phyloP scores from a whole-genome alignment of 2,113 vertebrate species.

The Crotophaga sulcirostris region DNA sequence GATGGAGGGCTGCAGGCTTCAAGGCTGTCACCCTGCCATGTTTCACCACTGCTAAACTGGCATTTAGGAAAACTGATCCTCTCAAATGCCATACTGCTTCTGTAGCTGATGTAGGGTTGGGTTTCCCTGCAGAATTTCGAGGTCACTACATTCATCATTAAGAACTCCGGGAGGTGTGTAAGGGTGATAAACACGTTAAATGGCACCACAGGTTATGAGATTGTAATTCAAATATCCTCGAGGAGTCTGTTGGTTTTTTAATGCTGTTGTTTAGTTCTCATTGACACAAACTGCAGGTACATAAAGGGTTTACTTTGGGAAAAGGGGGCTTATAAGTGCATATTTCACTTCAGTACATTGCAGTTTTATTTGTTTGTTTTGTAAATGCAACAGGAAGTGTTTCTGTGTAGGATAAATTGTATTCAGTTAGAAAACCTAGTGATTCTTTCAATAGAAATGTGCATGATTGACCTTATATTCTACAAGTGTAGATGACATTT shows the following conservation, averaged over 20 bases:
- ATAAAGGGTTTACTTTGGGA: background rate
- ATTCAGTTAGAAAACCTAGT: background rate
- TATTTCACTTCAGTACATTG: background rate
- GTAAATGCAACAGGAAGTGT: background rate
- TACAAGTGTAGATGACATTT: background rate
- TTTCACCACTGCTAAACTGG: background rate
- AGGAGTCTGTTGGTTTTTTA: background rate
- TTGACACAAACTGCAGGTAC: background rate
- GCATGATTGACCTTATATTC: background rate
- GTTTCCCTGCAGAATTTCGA: background rate
- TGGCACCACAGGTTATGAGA: background rate
- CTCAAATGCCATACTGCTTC: background rate
- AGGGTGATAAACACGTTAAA: background rate
- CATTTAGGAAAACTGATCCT: background rate
- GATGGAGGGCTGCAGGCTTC: background rate
- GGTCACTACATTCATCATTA: background rate
- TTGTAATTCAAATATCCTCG: background rate
- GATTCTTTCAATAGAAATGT: background rate
- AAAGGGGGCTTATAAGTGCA: background rate
- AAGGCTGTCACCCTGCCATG: background rate
- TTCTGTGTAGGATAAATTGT: rapidly evolving
- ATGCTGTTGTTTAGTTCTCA: background rate
- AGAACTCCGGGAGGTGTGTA: background rate
- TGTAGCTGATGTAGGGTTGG: background rate
- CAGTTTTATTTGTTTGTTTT: background rate